phyloP scores from a whole-genome alignment of 1,140 invertebrate species.

The Drosophila asahinai region DNA sequence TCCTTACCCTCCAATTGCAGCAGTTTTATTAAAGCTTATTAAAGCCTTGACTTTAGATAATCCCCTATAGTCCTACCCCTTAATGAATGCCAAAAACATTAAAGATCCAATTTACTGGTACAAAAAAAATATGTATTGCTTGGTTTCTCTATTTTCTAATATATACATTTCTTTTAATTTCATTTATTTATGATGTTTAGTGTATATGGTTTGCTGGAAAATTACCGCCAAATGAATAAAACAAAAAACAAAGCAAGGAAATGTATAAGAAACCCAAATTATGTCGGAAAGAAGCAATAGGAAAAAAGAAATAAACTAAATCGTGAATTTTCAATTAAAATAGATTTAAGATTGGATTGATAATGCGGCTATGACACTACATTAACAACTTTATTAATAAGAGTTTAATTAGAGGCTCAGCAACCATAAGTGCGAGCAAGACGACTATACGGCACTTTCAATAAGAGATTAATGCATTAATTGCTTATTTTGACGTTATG shows the following conservation, averaged over 20 bases:
- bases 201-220: slow-evolving; percentile 4
- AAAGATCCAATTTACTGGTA: slow-evolving; percentile 15
- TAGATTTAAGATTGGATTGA: neutral
- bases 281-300: neutral
- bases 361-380: too few species aligned
- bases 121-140: neutral
- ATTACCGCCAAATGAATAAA: slow-evolving; percentile 1
- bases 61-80: neutral
- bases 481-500: too few species aligned
- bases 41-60: neutral
- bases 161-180: slow-evolving; percentile 2
- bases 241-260: neutral
- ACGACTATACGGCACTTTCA: too few species aligned
- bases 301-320: neutral
- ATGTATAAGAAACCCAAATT: neutral
- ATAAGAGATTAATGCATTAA: too few species aligned
- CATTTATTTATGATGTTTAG: neutral
- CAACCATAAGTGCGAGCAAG: too few species aligned
- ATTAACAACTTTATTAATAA: too few species aligned
- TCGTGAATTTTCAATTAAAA: neutral
- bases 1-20: slow-evolving; percentile 19
- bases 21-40: neutral
- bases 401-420: too few species aligned
- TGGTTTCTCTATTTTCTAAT: slow-evolving; percentile 14
- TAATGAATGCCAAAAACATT: slow-evolving; percentile 9